These are phyloP conservation scores for Drosophila suboccidentalis DNA, from an alignment of 2,888 invertebrate species.

Conservation along the genomic window DNA sequence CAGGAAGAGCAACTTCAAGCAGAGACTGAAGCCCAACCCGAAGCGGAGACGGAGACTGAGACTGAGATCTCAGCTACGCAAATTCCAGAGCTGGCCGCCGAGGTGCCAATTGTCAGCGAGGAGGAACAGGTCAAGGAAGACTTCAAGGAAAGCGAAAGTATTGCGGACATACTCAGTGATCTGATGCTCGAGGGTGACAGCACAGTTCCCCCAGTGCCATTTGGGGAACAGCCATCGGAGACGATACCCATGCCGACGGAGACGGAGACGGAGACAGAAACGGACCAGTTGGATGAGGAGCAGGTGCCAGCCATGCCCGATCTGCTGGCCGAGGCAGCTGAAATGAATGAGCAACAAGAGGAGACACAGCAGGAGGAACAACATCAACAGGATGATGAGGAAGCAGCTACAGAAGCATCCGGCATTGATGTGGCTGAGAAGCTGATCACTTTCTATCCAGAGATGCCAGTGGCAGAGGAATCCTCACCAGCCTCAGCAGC, in stretches of 20 bases:
- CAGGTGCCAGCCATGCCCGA: constrained; percentile 48
- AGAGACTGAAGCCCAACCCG: neutral
- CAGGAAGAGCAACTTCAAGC: neutral
- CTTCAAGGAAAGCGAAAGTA: constrained; percentile 82
- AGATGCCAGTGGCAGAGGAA: constrained; percentile 45
- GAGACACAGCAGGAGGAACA: constrained; percentile 6
- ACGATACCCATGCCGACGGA: constrained; percentile 46
- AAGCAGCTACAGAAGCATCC: constrained; percentile 28
- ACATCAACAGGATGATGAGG: constrained; percentile 33
- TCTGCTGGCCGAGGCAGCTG: constrained; percentile 64
- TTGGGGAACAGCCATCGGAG: constrained; percentile 50
- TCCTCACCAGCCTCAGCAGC: constrained; percentile 15
- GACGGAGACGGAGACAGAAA: constrained; percentile 29
- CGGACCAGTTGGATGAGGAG: constrained; percentile 3
- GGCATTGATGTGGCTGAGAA: constrained; percentile 35
- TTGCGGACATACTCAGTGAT: constrained; percentile 82
- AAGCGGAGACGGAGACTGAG: constrained; percentile 9
- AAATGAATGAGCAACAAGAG: constrained; percentile 32
- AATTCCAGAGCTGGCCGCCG: constrained; percentile 40
- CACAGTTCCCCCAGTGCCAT: constrained; percentile 73
- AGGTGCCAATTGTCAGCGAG: constrained; percentile 61
- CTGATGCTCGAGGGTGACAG: constrained; percentile 79
- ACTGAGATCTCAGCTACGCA: constrained; percentile 35
- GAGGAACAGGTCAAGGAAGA: constrained; percentile 55
- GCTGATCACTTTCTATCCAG: constrained; percentile 73